Evolutionary conservation across 2,113 vertebrate species (phyloP), one percentile per base, ranked within the genome.

Genomic region (Lampris megalopsis): DNA sequence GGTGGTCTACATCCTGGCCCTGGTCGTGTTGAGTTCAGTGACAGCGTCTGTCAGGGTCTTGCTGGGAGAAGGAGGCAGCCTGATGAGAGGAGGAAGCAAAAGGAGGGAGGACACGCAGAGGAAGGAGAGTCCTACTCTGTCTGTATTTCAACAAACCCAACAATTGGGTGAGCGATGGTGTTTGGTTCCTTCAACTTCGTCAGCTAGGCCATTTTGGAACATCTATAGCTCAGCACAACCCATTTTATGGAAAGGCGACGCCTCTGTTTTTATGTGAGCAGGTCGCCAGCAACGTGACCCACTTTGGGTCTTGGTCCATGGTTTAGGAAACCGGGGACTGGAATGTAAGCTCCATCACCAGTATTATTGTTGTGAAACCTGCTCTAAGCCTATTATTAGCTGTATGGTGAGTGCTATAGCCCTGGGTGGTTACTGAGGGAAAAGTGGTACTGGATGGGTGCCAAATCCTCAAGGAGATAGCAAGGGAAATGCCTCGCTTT

Each of bases 301-400:
- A 36, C 7, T 57, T 37, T 57, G 54, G 35, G n/a, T 7, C 24
- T 6, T 9, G 8, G 54, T 2, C 54, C 24, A 57, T 11, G 1
- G 24, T 59, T 57, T 43, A 59, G 78, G 79, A 78, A 85, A 50
- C 77, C 64, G 52, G 64, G 24, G 67, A 77, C 71, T 50, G 66
- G 77, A 6, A 37, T 82, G 88, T 83, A 85, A 85, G 75, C 80
- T 80, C 63, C 84, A 85, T 82, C 80, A 76, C 73, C 74, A 75
- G 83, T 77, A 71, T 87, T 85, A 91, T 86, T 88, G 80, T 91
- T 84, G 87, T 88, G 71, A 81, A 86, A 86, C 67, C 75, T 65
- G 73, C 85, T 73, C 64, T 75, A 82, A 88, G 80, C 89, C 88
- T 90, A 83, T 92, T 91, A 91, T 93, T 91, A 92, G 86, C 82